Evolutionary conservation across 2,113 vertebrate species (phyloP).

Genomic region (Mionectes macconnelli): DNA sequence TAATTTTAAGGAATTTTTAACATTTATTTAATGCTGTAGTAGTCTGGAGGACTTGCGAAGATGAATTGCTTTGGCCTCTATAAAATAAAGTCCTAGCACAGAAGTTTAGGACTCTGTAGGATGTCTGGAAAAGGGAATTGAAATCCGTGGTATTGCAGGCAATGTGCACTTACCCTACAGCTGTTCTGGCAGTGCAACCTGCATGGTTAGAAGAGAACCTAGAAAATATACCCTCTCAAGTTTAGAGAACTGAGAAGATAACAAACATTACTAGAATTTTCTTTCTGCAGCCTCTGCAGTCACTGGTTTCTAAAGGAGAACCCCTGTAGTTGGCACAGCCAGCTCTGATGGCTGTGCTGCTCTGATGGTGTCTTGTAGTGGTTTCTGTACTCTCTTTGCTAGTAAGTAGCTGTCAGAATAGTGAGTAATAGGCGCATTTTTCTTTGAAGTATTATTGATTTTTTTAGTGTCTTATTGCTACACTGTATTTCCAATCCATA

Average conservation of each 20-base stretch:
- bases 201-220: not conserved
- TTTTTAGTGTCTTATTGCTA: not conserved
- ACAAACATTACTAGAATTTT: not conserved
- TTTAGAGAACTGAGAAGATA: not conserved
- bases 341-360: not conserved
- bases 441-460: not conserved
- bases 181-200: not conserved
- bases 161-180: rapidly evolving
- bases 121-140: not conserved
- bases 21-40: not conserved
- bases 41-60: not conserved
- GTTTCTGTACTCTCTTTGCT: not conserved
- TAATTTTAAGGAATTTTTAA: not conserved
- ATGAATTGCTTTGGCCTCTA: not conserved
- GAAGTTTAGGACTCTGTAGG: not conserved
- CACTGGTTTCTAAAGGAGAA: not conserved
- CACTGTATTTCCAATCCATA: not conserved
- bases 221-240: not conserved
- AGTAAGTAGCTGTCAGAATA: not conserved
- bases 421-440: not conserved
- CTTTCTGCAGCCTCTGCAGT: not conserved
- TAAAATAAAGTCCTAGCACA: not conserved
- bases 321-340: not conserved
- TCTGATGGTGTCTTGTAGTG: rapidly evolving
- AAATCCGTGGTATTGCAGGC: not conserved